These are phyloP conservation scores for Dinoponera quadriceps DNA, from an alignment of 1,140 invertebrate genomes.

Conservation along the genomic window DNA sequence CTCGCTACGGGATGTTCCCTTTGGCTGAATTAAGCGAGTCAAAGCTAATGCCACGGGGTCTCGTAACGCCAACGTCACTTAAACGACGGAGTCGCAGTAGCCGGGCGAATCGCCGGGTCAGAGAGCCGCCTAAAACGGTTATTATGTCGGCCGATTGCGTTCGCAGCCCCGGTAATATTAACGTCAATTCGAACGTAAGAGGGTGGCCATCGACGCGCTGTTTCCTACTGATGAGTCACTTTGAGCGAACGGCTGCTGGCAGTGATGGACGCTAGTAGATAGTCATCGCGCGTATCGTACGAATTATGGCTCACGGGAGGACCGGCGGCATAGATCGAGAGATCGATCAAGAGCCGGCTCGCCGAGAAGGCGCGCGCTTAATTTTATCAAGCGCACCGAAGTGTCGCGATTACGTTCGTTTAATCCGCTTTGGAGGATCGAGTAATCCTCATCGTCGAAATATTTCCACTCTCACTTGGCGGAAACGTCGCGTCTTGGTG, in stretches of 20 bases:
- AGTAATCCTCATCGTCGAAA: neutral
- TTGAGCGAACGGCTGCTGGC: constrained; percentile 60
- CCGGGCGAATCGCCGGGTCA: constrained; percentile 50
- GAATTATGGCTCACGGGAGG: constrained; percentile 59
- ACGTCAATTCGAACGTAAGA: constrained; percentile 69
- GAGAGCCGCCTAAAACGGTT: constrained; percentile 61
- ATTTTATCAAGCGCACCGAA: constrained; percentile 55
- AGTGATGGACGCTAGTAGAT: constrained; percentile 67
- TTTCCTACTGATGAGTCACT: constrained; percentile 72
- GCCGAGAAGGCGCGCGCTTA: constrained; percentile 47
- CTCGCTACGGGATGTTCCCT: constrained; percentile 33
- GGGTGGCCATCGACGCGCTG: constrained; percentile 61
- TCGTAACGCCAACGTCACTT: constrained; percentile 49
- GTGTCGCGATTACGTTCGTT: constrained; percentile 22
- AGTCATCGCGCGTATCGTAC: constrained; percentile 66
- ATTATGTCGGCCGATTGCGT: constrained; percentile 72
- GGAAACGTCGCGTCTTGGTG: too few species aligned
- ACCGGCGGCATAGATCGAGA: constrained; percentile 63
- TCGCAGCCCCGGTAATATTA: constrained; percentile 65
- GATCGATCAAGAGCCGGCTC: constrained; percentile 65
- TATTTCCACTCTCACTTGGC: neutral
- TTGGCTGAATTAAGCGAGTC: constrained; percentile 49
- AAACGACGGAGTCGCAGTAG: constrained; percentile 55
- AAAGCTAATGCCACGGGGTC: constrained; percentile 49
- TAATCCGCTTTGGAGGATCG: constrained; percentile 20